These are phyloP conservation scores for Eutolmus rufibarbis DNA, from an alignment of 2,888 invertebrate genomes.

Conservation along the genomic window DNA sequence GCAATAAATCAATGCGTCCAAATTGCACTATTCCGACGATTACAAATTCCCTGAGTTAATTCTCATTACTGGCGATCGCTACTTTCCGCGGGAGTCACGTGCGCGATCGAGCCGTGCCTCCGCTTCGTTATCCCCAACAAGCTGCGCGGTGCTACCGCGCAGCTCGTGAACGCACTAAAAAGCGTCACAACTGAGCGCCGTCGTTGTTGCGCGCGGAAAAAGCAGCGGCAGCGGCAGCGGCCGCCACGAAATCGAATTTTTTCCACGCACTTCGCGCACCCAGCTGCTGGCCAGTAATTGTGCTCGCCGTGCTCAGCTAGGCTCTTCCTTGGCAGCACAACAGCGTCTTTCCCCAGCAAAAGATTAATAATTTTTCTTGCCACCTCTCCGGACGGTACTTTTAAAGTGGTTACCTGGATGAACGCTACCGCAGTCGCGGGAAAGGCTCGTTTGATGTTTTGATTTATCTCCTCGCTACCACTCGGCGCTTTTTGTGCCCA, in stretches of 20 bases:
- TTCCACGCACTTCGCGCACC: not conserved
- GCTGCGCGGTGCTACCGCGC: not conserved
- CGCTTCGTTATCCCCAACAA: not conserved
- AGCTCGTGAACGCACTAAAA: not conserved
- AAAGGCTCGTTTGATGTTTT: slow-evolving; percentile 24
- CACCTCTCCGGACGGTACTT: not conserved
- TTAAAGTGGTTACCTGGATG: not conserved
- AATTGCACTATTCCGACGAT: not conserved
- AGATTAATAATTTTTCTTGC: slow-evolving; percentile 28
- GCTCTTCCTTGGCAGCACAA: not conserved
- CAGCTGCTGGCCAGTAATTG: not conserved
- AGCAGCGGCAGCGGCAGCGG: not conserved
- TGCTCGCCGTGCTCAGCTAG: not conserved
- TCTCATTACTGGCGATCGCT: not conserved
- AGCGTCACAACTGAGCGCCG: not conserved
- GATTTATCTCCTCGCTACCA: slow-evolving; percentile 12
- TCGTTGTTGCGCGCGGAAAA: not conserved
- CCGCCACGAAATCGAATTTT: not conserved
- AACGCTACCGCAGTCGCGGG: not conserved
- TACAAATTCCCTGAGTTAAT: not conserved
- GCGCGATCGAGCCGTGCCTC: not conserved
- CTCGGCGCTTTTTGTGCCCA: not conserved
- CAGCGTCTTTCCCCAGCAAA: not conserved
- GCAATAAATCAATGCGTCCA: not conserved
- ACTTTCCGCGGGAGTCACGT: not conserved